Percentiles rank a stretch among this genome's conserved stretches.
These are phyloP conservation scores for Podotricha telesiphe DNA, from an alignment of 2,888 invertebrate genomes.

Conservation along the genomic window DNA sequence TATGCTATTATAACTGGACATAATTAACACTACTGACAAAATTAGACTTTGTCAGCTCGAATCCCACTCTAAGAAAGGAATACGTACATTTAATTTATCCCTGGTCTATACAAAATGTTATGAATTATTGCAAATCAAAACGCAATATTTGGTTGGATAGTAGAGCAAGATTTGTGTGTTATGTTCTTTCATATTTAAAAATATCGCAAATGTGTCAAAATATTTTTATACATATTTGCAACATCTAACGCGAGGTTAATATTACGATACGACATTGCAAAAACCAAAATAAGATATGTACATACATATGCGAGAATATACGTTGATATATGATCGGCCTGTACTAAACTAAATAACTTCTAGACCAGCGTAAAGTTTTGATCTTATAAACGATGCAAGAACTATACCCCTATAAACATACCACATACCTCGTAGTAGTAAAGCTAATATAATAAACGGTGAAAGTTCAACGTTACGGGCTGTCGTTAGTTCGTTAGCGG, in stretches of 20 bases:
- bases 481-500: slow-evolving; percentile 43
- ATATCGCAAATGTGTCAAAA: too few relatives aligned
- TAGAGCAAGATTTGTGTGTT: too few relatives aligned
- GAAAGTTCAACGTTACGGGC: slow-evolving; percentile 65
- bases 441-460: slow-evolving; percentile 74
- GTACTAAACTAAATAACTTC: neutral
- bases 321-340: too few relatives aligned
- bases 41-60: neutral
- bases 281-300: too few relatives aligned
- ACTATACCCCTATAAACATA: too few relatives aligned
- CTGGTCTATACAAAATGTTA: neutral
- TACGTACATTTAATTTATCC: neutral
- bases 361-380: slow-evolving; percentile 5
- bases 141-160: too few relatives aligned
- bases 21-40: neutral
- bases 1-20: neutral
- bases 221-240: too few relatives aligned
- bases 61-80: neutral
- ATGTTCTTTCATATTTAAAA: too few relatives aligned
- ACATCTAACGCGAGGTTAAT: too few relatives aligned
- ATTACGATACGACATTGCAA: too few relatives aligned
- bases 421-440: slow-evolving; percentile 62
- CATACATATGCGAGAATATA: too few relatives aligned
- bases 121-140: neutral
- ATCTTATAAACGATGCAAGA: slow-evolving; percentile 48